Base-by-base conservation (phyloP, 2,888 invertebrate genomes). In the Tenthredo notha region DNA sequence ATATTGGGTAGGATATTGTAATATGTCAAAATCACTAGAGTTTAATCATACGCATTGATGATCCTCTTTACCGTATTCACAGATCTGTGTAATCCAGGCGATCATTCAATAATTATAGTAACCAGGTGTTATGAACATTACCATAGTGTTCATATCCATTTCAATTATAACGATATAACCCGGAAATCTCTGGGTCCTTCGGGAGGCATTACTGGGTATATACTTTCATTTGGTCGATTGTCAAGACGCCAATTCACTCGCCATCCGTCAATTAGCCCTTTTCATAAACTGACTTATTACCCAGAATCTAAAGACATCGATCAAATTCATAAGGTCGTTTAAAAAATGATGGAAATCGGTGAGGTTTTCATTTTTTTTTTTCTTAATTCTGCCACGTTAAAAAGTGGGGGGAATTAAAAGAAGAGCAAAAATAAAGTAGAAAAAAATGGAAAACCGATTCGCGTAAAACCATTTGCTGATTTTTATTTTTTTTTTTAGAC, bases 181-280 rank as follows among this genome's bases (percentile, higher is more conserved):
- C n/a, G 29, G 37, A 9, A 77, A 15, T 54, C n/a, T 47, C 9
- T 3, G 1, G 6, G 18, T 29, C 25, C 33, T 50, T 10, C 9
- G 50, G 77, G 33, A 50, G 50, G 18, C n/a, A 15, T n/a, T 25
- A 15, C n/a, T n/a, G 6, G 40, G 21, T 6, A 47, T 6, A 47
- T 15, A 75, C 21, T 75, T 75, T 21, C 25, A 50, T 50, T 74
- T 25, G 1, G 43, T 10, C 15, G 40, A n/a, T 74, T 47, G 50
- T 29, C 43, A 75, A 43, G 25, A n/a, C 74, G 21, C 74, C 74
- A 47, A 75, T 75, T 47, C 47, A 43, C n/a, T 29, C 47, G 75
- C 47, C 47, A 75, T 75, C 75, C 47, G 47, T 75, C 75, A 75
- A 25, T 75, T 47, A 75, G 47, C 21, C 29, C 3, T 47, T 75